Percentiles rank a stretch among this genome's conserved stretches.
These are phyloP conservation scores for Osedax fenrisi DNA, from an alignment of 2,888 invertebrate species.

Conservation along the genomic window DNA sequence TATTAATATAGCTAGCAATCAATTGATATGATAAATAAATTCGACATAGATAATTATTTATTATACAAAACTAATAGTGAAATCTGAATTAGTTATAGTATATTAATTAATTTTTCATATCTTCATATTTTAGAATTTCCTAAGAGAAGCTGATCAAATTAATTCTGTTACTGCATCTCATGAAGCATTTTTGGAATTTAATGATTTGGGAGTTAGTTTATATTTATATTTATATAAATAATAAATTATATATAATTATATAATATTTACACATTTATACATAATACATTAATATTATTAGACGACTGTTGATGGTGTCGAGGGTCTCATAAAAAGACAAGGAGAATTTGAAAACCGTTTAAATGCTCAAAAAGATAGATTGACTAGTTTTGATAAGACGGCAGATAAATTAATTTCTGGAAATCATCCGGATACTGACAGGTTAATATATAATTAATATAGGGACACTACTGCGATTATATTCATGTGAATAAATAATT, in stretches of 20 bases:
- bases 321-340: conserved; percentile 79
- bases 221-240: background rate
- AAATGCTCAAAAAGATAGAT: conserved; percentile 78
- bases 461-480: too few relatives aligned
- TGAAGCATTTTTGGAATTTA: conserved; percentile 78
- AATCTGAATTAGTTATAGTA: background rate
- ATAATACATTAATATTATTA: too few relatives aligned
- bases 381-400: conserved; percentile 68
- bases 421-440: conserved; percentile 63
- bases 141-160: conserved; percentile 88
- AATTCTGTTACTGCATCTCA: conserved; percentile 87
- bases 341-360: conserved; percentile 82
- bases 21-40: too few relatives aligned
- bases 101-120: background rate
- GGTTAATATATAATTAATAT: conserved; percentile 68
- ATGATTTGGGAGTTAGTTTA: conserved; percentile 66
- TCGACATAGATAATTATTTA: too few relatives aligned
- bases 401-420: conserved; percentile 69
- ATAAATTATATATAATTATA: background rate
- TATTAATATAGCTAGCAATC: too few relatives aligned
- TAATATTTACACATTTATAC: too few relatives aligned
- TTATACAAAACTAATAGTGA: too few relatives aligned
- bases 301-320: conserved; percentile 65
- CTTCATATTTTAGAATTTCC: conserved; percentile 58
- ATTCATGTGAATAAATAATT: too few relatives aligned